Evolutionary conservation across 2,113 vertebrate species (phyloP).

Genomic region (Burhinus oedicnemus): DNA sequence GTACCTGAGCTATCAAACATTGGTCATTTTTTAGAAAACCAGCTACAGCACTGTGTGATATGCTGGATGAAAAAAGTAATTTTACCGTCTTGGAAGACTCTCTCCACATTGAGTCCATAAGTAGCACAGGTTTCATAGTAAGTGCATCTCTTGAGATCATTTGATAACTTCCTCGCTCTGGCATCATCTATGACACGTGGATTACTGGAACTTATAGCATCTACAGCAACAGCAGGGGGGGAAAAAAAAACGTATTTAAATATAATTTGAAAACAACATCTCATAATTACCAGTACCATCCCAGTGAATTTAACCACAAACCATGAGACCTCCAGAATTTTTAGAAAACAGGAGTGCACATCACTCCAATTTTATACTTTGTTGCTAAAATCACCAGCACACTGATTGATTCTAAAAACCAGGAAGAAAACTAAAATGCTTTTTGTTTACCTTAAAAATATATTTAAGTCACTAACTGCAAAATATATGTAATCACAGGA

Average conservation of each 20-base stretch:
- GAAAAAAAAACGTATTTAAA: no score
- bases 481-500: neutral
- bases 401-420: neutral
- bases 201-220: slow-evolving; percentile 93
- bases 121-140: slow-evolving; percentile 98
- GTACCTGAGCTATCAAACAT: accelerated
- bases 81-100: slow-evolving; percentile 96
- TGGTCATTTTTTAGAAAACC: accelerated
- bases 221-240: slow-evolving; percentile 56
- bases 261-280: neutral
- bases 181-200: slow-evolving; percentile 93
- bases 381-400: neutral
- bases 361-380: neutral
- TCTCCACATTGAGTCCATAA: slow-evolving; percentile 96
- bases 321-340: neutral
- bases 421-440: neutral
- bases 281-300: neutral
- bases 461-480: neutral
- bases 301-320: neutral
- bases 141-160: slow-evolving; percentile 95
- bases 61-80: neutral
- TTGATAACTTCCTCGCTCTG: slow-evolving; percentile 90
- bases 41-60: neutral
- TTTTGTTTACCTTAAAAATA: neutral
- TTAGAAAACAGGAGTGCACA: neutral